Conservation (phyloP, 2,113 vertebrate species). For the Turnix velox region DNA sequence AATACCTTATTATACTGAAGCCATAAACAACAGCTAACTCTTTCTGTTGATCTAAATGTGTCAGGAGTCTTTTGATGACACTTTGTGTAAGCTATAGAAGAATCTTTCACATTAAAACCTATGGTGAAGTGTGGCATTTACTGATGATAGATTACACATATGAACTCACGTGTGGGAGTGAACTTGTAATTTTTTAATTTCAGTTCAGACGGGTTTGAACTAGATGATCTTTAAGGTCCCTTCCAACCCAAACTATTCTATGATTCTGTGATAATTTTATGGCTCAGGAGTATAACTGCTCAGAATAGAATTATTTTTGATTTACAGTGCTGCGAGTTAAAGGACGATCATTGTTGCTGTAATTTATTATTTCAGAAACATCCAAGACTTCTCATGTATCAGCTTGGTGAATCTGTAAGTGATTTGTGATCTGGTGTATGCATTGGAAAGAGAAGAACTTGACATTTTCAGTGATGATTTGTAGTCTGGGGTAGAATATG, state of each 20-base stretch:
- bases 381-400: not conserved
- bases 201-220: no score
- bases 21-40: not conserved
- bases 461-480: not conserved
- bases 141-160: not conserved
- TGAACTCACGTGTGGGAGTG: not conserved
- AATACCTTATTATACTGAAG: not conserved
- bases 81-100: not conserved
- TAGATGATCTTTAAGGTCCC: no score
- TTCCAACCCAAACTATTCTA: no score
- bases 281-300: not conserved
- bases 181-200: fast-evolving
- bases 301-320: not conserved
- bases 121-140: not conserved
- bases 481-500: not conserved
- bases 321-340: not conserved
- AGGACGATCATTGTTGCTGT: not conserved
- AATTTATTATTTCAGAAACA: not conserved
- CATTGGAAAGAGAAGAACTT: not conserved
- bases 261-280: no score
- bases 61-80: not conserved
- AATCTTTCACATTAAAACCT: not conserved
- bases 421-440: not conserved
- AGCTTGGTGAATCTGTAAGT: not conserved
- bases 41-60: not conserved